Conservation (phyloP, 2,797 vertebrate species). For the Paramormyrops hopkinsi region DNA sequence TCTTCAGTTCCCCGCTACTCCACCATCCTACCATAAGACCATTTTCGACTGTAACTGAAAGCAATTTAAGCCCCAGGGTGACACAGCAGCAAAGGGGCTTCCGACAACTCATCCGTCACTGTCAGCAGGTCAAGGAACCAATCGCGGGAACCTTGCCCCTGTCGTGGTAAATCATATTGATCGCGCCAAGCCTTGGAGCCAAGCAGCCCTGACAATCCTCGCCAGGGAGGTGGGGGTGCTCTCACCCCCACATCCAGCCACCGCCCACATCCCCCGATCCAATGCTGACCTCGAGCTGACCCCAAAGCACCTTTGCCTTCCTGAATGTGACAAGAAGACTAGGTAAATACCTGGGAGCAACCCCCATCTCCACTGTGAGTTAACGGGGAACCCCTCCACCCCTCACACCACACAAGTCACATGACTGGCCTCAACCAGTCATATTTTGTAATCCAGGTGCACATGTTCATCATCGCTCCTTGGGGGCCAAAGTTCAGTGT, state of each 20-base stretch:
- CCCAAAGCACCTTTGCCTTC: not conserved
- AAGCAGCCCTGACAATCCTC: not conserved
- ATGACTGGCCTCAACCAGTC: not conserved
- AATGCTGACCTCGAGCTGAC: not conserved
- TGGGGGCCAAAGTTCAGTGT: not conserved
- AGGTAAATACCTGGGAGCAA: not conserved
- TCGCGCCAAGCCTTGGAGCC: not conserved
- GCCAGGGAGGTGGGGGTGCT: not conserved
- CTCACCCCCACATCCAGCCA: not conserved
- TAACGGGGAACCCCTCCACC: not conserved
- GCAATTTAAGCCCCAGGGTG: not conserved
- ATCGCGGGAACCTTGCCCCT: not conserved
- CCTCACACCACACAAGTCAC: not conserved
- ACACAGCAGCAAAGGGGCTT: not conserved
- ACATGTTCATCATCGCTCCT: not conserved
- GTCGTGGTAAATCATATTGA: not conserved
- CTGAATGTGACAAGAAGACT: not conserved
- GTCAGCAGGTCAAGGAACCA: conserved; percentile 9
- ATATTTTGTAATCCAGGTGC: not conserved
- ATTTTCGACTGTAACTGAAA: not conserved
- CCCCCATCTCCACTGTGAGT: not conserved
- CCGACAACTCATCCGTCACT: not conserved
- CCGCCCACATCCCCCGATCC: not conserved
- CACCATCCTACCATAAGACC: not conserved
- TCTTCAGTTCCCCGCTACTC: not conserved